Percentiles rank a stretch among this genome's conserved stretches.
Conservation (phyloP, 2,888 invertebrate species). For the Yponomeuta malinellus region DNA sequence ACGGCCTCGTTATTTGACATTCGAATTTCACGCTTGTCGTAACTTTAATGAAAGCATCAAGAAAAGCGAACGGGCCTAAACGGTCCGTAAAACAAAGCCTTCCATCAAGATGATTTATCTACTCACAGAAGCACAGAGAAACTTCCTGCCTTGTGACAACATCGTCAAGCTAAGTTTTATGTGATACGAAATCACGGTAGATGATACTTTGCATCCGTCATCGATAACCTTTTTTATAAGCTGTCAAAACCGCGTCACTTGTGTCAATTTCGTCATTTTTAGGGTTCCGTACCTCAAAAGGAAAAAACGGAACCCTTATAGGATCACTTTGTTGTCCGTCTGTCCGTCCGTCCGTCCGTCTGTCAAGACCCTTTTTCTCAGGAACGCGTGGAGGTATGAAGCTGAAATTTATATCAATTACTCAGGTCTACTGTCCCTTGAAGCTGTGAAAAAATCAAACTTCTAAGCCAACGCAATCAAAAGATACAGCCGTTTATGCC, state of each 20-base stretch:
- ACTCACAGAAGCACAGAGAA: not conserved
- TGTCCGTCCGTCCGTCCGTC: too few species aligned
- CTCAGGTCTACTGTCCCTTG: too few species aligned
- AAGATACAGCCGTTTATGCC: too few species aligned
- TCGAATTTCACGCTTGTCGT: not conserved
- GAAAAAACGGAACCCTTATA: too few species aligned
- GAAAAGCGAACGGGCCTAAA: not conserved
- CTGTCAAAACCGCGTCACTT: not conserved
- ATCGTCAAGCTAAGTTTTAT: not conserved
- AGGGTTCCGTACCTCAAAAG: too few species aligned
- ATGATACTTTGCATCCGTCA: not conserved
- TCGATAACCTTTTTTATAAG: not conserved
- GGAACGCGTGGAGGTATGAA: too few species aligned
- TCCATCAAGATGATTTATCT: not conserved
- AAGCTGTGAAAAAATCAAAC: too few species aligned
- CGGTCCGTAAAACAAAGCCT: not conserved
- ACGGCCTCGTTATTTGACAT: not conserved
- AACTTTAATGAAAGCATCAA: not conserved
- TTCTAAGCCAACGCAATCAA: too few species aligned
- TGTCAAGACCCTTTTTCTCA: too few species aligned
- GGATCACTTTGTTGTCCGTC: too few species aligned
- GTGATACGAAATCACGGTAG: not conserved
- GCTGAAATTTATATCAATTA: too few species aligned
- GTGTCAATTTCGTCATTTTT: too few species aligned
- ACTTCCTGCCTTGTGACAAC: slow-evolving; percentile 1